Evolutionary conservation across 2,797 vertebrate genomes (phyloP).

Genomic region (Uromys caudimaculatus): DNA sequence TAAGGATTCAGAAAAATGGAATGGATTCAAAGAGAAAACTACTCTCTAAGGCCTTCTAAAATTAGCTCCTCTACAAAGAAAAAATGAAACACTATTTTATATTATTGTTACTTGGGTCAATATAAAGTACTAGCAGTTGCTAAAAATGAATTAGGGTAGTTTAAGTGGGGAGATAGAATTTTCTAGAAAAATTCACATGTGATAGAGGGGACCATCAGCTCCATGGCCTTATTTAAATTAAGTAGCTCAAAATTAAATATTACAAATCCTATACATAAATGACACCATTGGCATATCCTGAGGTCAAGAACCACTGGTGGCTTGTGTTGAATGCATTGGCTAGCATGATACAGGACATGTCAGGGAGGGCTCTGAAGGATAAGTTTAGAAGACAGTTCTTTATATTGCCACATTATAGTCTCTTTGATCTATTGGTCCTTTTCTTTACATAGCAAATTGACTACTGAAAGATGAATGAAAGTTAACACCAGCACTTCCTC

Average conservation of each 20-base stretch:
- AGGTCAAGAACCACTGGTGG: accelerated
- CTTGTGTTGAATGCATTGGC: background rate
- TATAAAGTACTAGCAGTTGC: background rate
- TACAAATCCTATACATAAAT: background rate
- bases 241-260: background rate
- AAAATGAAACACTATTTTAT: background rate
- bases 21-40: background rate
- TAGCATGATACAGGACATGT: background rate
- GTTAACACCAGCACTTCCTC: background rate
- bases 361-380: background rate
- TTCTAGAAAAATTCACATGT: background rate
- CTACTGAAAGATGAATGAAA: background rate
- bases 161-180: conserved; percentile 13
- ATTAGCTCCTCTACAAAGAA: background rate
- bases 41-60: background rate
- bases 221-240: background rate
- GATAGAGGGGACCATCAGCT: background rate
- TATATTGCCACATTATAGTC: too few relatives aligned
- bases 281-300: background rate
- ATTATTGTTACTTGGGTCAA: background rate
- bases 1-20: background rate
- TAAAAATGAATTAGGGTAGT: background rate
- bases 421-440: background rate
- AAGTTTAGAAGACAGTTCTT: background rate
- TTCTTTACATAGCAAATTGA: background rate